Base-by-base conservation (phyloP, 2,888 invertebrate species). In the Nebria brevicollis region DNA sequence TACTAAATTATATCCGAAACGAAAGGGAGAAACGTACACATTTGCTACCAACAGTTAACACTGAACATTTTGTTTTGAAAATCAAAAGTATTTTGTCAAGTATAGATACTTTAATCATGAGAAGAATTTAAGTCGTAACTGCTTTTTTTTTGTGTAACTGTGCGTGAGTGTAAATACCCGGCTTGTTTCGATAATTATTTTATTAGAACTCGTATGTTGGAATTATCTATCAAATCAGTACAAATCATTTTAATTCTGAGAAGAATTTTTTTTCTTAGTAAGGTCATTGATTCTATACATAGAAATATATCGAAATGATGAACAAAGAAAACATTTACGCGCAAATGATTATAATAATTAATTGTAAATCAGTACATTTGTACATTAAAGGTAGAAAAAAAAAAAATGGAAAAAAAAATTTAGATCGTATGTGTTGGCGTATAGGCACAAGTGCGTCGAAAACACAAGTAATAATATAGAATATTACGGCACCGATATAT, bases 171-270 rank as follows among this genome's bases (percentile, higher is more conserved):
- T 70, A 70, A 74, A 80, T 80, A 72, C 75, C 42, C 75, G 70
- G 80, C 72, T 80, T 80, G 75, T 80, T 80, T 75, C 68, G 75
- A 75, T 80, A 80, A 80, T 80, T 80, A 80, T 80, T 80, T 80
- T 75, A 80, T 80, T 80, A 80, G 75, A 80, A 70, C 70, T 80
- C 80, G 70, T 70, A 25, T 26, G 25, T 70, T 25, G 70, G 6
- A 26, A 70, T 70, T 80, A 80, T 80, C 80, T 75, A 80, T 80
- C 80, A 75, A 80, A 80, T 80, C 75, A 68, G 74, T 75, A 73
- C 66, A 68, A 41, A 78, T 70, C 5, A 70, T 70, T 70, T 26
- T 13, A 13, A 54, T 54, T 54, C 54, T 54, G 4, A 54, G 54
- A 54, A 54, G 54, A 8, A 54, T 54, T 54, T 54, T 20, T 43